These are phyloP conservation scores for Florisuga fusca DNA, from an alignment of 2,797 vertebrate genomes.

Conservation along the genomic window DNA sequence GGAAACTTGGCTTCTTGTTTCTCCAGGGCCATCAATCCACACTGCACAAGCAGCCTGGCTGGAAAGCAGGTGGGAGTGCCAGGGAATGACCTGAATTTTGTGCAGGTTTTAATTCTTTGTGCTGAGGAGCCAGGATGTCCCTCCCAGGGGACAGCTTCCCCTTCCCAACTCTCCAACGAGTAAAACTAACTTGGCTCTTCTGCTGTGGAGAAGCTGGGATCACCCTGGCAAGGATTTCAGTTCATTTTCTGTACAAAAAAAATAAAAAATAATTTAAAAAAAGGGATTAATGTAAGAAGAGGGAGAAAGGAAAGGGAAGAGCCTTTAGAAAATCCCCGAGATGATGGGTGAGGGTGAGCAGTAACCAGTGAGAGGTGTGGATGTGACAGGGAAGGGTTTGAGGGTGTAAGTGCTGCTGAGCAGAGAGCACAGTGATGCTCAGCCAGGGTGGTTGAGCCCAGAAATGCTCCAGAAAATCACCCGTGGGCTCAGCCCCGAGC, in stretches of 20 bases:
- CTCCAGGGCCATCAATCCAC: background rate
- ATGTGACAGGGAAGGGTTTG: accelerated
- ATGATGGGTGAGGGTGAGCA: accelerated
- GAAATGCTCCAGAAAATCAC: background rate
- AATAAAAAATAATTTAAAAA: too few species aligned
- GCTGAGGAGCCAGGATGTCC: background rate
- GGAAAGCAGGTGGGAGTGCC: background rate
- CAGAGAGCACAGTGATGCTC: background rate
- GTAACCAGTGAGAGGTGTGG: background rate
- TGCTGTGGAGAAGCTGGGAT: background rate
- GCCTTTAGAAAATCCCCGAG: background rate
- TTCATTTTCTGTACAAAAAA: background rate
- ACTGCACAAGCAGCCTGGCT: too few species aligned
- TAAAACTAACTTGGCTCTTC: background rate
- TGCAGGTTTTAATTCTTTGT: background rate
- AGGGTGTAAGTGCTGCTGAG: accelerated
- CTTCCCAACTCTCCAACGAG: background rate
- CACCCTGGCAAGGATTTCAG: background rate
- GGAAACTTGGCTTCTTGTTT: accelerated
- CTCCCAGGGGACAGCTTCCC: background rate
- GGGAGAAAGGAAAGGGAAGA: background rate
- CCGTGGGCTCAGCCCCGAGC: background rate
- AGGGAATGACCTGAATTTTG: background rate
- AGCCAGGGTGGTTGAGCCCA: background rate
- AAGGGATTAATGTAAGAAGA: background rate